Conservation (phyloP, 64 coral and sea anemone genomes). For the Porites australiensis region DNA sequence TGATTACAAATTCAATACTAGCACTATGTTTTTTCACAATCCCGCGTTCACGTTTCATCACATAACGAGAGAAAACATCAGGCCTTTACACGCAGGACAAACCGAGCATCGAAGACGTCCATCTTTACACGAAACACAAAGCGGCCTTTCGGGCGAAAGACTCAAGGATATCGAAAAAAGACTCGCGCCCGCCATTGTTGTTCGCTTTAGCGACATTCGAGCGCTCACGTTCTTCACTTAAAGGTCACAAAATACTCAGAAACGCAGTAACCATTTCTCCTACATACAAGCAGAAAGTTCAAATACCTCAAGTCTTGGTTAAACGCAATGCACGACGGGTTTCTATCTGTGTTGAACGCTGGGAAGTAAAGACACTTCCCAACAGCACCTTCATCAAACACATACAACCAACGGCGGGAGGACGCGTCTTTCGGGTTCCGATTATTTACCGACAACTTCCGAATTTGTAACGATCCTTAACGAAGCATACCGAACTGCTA, state of each 20-base stretch:
- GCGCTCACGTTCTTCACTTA: background rate
- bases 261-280: background rate
- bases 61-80: background rate
- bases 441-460: background rate
- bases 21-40: background rate
- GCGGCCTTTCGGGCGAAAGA: background rate
- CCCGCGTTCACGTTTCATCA: background rate
- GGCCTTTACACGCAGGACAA: background rate
- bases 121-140: background rate
- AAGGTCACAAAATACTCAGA: background rate
- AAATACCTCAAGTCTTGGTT: constrained; percentile 63
- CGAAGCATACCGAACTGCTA: background rate
- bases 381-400: constrained; percentile 55
- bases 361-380: constrained; percentile 63
- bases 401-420: background rate
- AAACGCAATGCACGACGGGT: constrained; percentile 88
- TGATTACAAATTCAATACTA: background rate
- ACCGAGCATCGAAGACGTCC: background rate
- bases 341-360: constrained; percentile 74
- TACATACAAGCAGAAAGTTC: background rate
- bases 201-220: background rate
- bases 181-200: constrained; percentile 35
- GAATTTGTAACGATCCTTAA: background rate
- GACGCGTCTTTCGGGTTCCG: background rate
- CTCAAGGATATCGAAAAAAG: background rate